Percentiles rank a stretch among this genome's conserved stretches.
Conservation (phyloP, 1,140 invertebrate species). For the Neotoxoptera formosana region DNA sequence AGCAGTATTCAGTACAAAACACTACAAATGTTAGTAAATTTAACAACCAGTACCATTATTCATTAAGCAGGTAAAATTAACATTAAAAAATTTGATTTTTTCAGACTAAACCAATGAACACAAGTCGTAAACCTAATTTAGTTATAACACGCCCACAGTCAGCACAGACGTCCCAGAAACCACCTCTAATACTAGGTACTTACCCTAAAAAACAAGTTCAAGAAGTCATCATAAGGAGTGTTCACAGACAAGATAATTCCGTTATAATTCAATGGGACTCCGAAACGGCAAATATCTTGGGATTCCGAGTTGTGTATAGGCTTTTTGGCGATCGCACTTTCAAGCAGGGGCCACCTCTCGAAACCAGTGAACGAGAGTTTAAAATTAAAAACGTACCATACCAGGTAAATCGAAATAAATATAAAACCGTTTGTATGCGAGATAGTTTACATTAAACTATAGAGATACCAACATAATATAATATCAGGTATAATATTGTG, state of each 20-base stretch:
- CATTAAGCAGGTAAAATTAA: not conserved
- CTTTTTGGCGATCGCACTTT: slow-evolving; percentile 90
- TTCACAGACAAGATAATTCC: slow-evolving; percentile 83
- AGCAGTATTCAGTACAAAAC: not conserved
- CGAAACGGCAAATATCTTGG: slow-evolving; percentile 81
- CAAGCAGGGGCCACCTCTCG: slow-evolving; percentile 85
- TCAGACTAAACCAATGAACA: slow-evolving; percentile 10
- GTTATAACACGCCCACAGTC: slow-evolving; percentile 35
- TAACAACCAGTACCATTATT: not conserved
- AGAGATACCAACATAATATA: not conserved
- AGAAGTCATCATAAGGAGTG: slow-evolving; percentile 85
- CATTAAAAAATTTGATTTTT: not conserved
- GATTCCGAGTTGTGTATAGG: slow-evolving; percentile 87
- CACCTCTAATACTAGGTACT: slow-evolving; percentile 76
- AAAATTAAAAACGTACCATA: slow-evolving; percentile 91
- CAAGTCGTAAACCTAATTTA: slow-evolving; percentile 29
- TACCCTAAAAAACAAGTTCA: slow-evolving; percentile 65
- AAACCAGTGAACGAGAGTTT: slow-evolving; percentile 86
- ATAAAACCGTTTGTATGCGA: not conserved
- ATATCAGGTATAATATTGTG: not conserved
- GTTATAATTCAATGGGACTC: slow-evolving; percentile 93
- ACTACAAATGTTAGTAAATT: slow-evolving; percentile 34
- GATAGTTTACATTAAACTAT: not conserved
- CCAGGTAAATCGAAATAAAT: slow-evolving; percentile 69
- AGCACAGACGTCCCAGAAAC: slow-evolving; percentile 61